Evolutionary conservation across 2,888 invertebrate genomes (phyloP).

Genomic region (Patella pellucida): DNA sequence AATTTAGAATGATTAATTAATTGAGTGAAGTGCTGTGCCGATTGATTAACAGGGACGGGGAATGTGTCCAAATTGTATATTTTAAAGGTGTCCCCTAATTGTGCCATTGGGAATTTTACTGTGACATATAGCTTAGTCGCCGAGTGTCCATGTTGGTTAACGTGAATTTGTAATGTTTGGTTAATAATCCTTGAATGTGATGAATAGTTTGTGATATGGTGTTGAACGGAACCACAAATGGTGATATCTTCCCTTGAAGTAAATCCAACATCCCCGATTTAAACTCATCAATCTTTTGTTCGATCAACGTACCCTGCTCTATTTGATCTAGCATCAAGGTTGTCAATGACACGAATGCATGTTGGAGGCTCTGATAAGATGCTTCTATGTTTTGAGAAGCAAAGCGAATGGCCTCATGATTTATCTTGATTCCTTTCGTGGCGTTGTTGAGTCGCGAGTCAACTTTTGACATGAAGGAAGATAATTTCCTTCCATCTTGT

Average conservation of each 20-base stretch:
- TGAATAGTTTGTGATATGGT: not conserved
- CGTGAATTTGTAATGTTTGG: conserved; percentile 9
- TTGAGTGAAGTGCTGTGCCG: too few species aligned
- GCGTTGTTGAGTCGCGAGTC: not conserved
- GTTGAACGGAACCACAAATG: conserved; percentile 7
- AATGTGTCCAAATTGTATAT: too few species aligned
- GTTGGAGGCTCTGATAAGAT: not conserved
- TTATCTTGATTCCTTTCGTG: not conserved
- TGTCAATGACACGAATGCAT: not conserved
- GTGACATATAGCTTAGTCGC: conserved; percentile 13
- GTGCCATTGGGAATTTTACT: conserved; percentile 10
- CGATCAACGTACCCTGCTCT: not conserved
- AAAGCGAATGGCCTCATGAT: not conserved
- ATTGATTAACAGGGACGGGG: too few species aligned
- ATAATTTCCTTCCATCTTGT: not conserved
- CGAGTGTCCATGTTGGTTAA: conserved; percentile 3
- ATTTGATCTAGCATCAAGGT: not conserved
- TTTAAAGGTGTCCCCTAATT: too few species aligned
- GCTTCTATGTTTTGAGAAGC: conserved; percentile 4
- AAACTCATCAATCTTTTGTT: not conserved
- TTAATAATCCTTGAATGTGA: conserved; percentile 6
- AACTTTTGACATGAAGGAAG: not conserved
- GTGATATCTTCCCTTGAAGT: conserved; percentile 14
- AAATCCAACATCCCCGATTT: conserved; percentile 1
- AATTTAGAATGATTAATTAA: too few species aligned